Percentiles rank a stretch among this genome's conserved stretches.
Conservation (phyloP, 2,888 invertebrate species). For the Lamellibrachia satsuma region DNA sequence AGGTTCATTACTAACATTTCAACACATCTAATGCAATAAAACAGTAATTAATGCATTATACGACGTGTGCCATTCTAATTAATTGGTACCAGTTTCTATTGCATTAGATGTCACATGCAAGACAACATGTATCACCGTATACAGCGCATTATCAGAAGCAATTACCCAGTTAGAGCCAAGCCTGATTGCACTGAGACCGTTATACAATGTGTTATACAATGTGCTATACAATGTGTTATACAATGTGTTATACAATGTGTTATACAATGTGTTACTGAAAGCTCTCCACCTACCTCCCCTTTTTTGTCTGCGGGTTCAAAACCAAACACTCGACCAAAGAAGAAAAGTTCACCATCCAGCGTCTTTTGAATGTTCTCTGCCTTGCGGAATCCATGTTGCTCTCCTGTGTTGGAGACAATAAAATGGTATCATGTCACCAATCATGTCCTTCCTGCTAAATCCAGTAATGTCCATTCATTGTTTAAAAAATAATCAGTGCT, state of each 20-base stretch:
- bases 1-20: too few relatives aligned
- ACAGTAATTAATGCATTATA: too few relatives aligned
- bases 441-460: background rate
- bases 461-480: background rate
- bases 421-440: background rate
- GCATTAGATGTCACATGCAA: too few relatives aligned
- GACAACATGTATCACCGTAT: too few relatives aligned
- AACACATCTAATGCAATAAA: too few relatives aligned
- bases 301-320: constrained; percentile 55
- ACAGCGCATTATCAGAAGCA: background rate
- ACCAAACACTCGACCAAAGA: constrained; percentile 61
- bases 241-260: background rate
- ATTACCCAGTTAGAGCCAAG: background rate
- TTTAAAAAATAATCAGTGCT: background rate
- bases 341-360: constrained; percentile 66
- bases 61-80: too few relatives aligned
- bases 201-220: background rate
- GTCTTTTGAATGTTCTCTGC: constrained; percentile 63
- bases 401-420: constrained; percentile 52
- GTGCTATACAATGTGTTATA: background rate
- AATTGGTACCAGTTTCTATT: too few relatives aligned
- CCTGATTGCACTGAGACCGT: background rate
- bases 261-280: background rate
- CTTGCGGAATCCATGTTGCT: constrained; percentile 67
- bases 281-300: constrained; percentile 41